phyloP scores from a whole-genome alignment of 2,113 vertebrate genomes.

The Rhynchomys soricoides region DNA sequence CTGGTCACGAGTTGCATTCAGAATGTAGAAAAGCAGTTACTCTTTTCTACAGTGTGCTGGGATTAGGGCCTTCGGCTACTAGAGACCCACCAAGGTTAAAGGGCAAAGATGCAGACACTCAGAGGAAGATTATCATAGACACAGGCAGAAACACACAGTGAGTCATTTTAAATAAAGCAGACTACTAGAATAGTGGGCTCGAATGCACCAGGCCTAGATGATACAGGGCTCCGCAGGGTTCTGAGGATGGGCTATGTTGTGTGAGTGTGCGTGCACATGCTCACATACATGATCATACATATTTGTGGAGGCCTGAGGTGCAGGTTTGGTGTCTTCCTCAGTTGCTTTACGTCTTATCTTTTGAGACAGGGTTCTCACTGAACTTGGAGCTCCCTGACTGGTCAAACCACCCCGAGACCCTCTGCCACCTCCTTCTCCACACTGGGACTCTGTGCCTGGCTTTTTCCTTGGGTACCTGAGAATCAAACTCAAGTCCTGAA shows the following conservation, averaged over 20 bases:
- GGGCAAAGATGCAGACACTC: background rate
- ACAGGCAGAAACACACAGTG: background rate
- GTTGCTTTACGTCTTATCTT: background rate
- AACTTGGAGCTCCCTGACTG: background rate
- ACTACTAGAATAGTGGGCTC: background rate
- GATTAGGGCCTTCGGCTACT: background rate
- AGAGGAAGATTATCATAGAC: background rate
- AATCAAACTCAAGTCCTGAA: background rate
- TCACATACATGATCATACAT: background rate
- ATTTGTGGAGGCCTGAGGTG: background rate
- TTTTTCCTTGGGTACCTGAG: background rate
- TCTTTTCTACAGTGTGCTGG: background rate
- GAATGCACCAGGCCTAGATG: background rate
- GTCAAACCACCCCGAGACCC: no score
- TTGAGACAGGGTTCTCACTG: background rate
- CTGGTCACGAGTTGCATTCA: background rate
- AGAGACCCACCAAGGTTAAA: background rate
- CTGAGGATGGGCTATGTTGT: background rate
- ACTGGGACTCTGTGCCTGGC: background rate
- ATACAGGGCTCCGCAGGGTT: background rate
- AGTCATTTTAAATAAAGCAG: background rate
- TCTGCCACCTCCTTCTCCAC: background rate
- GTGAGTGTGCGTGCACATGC: background rate
- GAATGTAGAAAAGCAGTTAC: background rate
- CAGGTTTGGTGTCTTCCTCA: no score